Evolutionary conservation across 1,140 invertebrate species (phyloP).

Genomic region (Pissodes strobi): DNA sequence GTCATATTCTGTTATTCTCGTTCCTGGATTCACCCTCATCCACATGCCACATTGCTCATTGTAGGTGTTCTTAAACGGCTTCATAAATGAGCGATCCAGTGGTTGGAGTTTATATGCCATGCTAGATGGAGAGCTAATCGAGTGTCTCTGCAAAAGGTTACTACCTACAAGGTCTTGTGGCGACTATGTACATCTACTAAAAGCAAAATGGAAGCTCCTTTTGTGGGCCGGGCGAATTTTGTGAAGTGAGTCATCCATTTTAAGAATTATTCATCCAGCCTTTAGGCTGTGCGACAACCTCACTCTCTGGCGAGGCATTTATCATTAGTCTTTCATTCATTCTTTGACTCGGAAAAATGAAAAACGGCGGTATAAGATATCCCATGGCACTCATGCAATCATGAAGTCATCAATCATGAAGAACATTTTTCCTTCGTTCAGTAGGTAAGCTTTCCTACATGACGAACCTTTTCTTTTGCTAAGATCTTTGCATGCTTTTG

Average conservation of each 20-base stretch:
- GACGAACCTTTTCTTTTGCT: conserved; percentile 46
- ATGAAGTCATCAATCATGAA: conserved; percentile 34
- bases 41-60: conserved; percentile 34
- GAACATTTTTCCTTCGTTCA: conserved; percentile 40
- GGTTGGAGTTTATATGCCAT: conserved; percentile 53
- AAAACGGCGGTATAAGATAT: conserved; percentile 49
- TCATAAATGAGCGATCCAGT: conserved; percentile 51
- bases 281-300: conserved; percentile 45
- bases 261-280: conserved; percentile 43
- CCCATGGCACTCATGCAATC: conserved; percentile 51
- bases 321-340: conserved; percentile 46
- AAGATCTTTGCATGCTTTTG: conserved; percentile 46
- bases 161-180: conserved; percentile 48
- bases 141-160: conserved; percentile 40
- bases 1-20: conserved; percentile 37
- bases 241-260: conserved; percentile 52
- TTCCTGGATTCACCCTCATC: conserved; percentile 33
- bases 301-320: conserved; percentile 48
- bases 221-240: conserved; percentile 38
- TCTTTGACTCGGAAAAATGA: conserved; percentile 53
- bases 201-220: conserved; percentile 42
- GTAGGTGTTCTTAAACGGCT: conserved; percentile 40
- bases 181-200: conserved; percentile 50
- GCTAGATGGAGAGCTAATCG: conserved; percentile 51
- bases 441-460: conserved; percentile 48